Evolutionary conservation across 2,797 vertebrate genomes (phyloP), one percentile per base, ranked within the genome.

Genomic region (Gobio occitaniae): DNA sequence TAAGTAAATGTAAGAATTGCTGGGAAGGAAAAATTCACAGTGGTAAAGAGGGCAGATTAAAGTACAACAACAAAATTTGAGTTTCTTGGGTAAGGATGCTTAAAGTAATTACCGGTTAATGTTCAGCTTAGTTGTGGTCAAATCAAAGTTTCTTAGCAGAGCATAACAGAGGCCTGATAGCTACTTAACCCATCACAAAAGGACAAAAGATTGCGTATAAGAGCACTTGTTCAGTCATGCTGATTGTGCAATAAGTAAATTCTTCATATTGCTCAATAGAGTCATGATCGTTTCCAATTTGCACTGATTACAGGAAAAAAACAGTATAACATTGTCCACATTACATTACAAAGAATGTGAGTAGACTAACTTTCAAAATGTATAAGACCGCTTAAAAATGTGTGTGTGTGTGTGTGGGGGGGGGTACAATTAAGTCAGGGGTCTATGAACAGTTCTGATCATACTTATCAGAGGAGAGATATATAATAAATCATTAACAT

Each of bases 101-200:
- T 77, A 83, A 68, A 65, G 15, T 66, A 61, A 36, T 82, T 74
- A 36, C 38, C 32, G 44, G 21, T 36, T 76, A 68, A 68, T 6
- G 82, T 54, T 61, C 17, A 63, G 56, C 38, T 70, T 70, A 65
- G 12, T 16, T 48, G 9, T 47, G 52, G 32, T 47, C 52, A 82
- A 72, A 72, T 71, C 52, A 48, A 29, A 82, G 48, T 54, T 80
- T 41, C 19, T 41, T 36, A 56, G 21, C 48, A 52, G 17, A 38
- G 38, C 8, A 16, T 44, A 47, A 16, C 12, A 63, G 44, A 54
- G 59, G 16, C 29, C 63, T n/a, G 63, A 80, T 52, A n/a, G 52
- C 63, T 80, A 29, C 65, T 56, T 70, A 44, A 41, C 19, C 78
- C 47, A 11, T 71, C 32, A 69, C 38, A 54, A 70, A 54, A 54